Conservation (phyloP, 2,797 vertebrate species). For the Rallus crepitans region DNA sequence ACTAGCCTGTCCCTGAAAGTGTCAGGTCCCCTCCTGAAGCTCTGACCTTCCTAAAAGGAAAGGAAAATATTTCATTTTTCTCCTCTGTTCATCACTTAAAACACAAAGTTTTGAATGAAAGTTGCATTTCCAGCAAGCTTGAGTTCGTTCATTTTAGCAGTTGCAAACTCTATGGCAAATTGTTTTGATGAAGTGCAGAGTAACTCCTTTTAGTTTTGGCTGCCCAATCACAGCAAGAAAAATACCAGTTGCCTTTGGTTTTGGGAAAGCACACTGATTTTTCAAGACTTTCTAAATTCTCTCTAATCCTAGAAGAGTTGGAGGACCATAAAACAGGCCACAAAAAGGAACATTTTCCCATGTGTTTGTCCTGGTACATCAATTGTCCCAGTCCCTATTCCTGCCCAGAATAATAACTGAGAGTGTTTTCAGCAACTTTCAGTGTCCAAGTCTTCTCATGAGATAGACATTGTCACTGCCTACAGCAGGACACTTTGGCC, state of each 20-base stretch:
- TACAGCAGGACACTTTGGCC: neutral
- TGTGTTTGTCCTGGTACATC: neutral
- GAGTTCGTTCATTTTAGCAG: slow-evolving; percentile 36
- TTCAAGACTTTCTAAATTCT: slow-evolving; percentile 1
- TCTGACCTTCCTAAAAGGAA: neutral
- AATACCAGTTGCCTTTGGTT: slow-evolving; percentile 39
- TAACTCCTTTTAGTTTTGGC: slow-evolving; percentile 25
- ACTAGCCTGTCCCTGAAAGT: neutral
- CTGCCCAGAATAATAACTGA: neutral
- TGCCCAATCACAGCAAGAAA: slow-evolving; percentile 25
- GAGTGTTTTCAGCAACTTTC: neutral
- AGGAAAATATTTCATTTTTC: neutral
- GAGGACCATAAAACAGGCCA: neutral
- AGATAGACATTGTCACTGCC: neutral
- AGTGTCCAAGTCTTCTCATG: neutral
- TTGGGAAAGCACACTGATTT: slow-evolving; percentile 22
- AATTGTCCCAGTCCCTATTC: neutral
- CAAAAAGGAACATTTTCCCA: neutral
- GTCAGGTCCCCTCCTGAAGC: neutral
- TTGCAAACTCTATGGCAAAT: neutral
- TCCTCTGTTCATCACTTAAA: neutral
- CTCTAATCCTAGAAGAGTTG: slow-evolving; percentile 1
- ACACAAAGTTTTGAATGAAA: neutral
- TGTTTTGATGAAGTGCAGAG: slow-evolving; percentile 33
- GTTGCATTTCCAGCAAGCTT: neutral